Evolutionary conservation across 2,113 vertebrate genomes (phyloP), one percentile per base, ranked within the genome.

Genomic region (Todiramphus saurophagus): DNA sequence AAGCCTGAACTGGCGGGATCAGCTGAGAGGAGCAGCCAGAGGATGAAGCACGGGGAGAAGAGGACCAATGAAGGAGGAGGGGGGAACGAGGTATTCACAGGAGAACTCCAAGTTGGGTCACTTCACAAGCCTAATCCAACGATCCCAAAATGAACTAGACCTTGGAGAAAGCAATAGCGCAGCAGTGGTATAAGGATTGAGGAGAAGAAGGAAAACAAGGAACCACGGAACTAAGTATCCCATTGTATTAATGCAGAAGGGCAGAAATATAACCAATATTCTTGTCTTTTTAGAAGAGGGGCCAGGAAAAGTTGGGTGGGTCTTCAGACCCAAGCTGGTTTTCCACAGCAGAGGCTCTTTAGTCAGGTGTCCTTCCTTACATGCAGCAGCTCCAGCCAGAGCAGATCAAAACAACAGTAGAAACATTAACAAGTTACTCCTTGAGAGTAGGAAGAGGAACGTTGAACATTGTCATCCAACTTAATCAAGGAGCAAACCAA

Each of bases 101-200:
- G 55, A 68, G 24, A 77, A 2, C 27, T 37, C 67, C 72, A 35
- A 14, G 31, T 4, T 44, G 69, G 33, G 53, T 37, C 14, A 41
- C 27, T 44, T 41, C 14, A 2, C 30, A 7, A 51, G 51, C 21
- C 24, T 28, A 44, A 58, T 16, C 73, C 53, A 43, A 33, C 2
- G 0, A 21, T 6, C 9, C n/a, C 84, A 12, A 39, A 67, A 33
- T 7, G 7, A 8, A 6, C 28, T 4, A 25, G 69, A 33, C 44
- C 46, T 33, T 5, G 27, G 85, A 14, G 51, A 64, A 85, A 20
- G 30, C 10, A 18, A n/a, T 3, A 39, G 17, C 1, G 0, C 53
- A 10, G 56, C 1, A 1, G 19, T 13, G 25, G 37, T 6, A 2
- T 0, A 4, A 7, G 50, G 35, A 48, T 16, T 0, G 8, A 78